These are phyloP conservation scores for Netelia inedita DNA, from an alignment of 2,888 invertebrate genomes.

Conservation along the genomic window DNA sequence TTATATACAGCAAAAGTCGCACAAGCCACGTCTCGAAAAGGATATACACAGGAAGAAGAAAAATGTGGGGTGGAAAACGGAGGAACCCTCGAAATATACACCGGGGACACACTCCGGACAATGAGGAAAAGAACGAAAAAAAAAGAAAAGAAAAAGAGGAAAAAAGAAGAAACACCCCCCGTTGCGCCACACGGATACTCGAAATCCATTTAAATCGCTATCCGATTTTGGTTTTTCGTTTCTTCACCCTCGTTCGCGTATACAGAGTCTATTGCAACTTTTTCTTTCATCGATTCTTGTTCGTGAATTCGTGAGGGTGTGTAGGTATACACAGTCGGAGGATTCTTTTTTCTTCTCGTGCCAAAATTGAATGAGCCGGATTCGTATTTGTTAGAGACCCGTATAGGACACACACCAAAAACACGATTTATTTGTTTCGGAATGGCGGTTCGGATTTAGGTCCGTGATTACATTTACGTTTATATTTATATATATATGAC, in stretches of 20 bases:
- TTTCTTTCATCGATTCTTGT: constrained; percentile 26
- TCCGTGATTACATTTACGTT: not conserved
- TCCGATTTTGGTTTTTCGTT: constrained; percentile 77
- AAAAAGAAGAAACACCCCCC: constrained; percentile 52
- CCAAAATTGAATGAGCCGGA: constrained; percentile 46
- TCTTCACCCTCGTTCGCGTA: constrained; percentile 39
- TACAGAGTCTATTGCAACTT: constrained; percentile 15
- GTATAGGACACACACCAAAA: constrained; percentile 34
- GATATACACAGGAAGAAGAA: constrained; percentile 36
- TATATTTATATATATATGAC: not conserved
- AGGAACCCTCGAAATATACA: constrained; percentile 42
- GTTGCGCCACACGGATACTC: constrained; percentile 70
- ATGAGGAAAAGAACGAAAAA: constrained; percentile 26
- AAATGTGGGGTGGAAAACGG: constrained; percentile 3
- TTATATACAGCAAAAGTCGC: constrained; percentile 37
- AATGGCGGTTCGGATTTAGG: constrained; percentile 20
- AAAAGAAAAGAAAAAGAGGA: constrained; percentile 26
- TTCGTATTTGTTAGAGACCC: constrained; percentile 58
- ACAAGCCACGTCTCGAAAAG: not conserved
- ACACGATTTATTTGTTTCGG: constrained; percentile 55
- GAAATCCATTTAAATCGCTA: constrained; percentile 81
- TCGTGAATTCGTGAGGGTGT: constrained; percentile 13
- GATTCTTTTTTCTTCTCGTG: constrained; percentile 6
- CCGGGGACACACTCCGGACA: constrained; percentile 35
- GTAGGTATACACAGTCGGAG: no score